Evolutionary conservation across 2,888 invertebrate genomes (phyloP).

Genomic region (Taenaris catops): DNA sequence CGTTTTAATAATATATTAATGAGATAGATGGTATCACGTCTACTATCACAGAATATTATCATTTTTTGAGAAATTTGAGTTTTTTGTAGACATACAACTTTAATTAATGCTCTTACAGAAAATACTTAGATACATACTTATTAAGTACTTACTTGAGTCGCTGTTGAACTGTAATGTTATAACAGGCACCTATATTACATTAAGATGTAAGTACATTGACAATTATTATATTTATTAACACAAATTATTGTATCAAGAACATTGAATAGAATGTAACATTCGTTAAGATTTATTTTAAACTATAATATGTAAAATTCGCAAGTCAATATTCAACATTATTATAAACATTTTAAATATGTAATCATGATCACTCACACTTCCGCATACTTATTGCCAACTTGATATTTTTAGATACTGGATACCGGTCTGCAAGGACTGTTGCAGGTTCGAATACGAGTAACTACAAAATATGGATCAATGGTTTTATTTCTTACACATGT

Average conservation of each 20-base stretch:
- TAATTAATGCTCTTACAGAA: constrained; percentile 39
- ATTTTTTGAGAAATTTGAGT: constrained; percentile 57
- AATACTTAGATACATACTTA: constrained; percentile 11
- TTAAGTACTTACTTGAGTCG: constrained; percentile 7
- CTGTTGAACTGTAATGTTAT: constrained; percentile 27
- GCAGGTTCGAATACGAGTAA: constrained; percentile 19
- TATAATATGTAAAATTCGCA: constrained; percentile 26
- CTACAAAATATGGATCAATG: constrained; percentile 4
- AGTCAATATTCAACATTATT: constrained; percentile 26
- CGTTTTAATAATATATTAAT: constrained; percentile 35
- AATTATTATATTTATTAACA: constrained; percentile 18
- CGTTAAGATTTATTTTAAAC: constrained; percentile 21
- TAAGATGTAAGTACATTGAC: constrained; percentile 13
- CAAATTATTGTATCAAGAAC: constrained; percentile 23
- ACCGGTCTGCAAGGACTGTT: constrained; percentile 28
- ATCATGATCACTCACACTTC: constrained; percentile 25
- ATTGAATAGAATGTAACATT: constrained; percentile 24
- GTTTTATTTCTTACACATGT: constrained; percentile 12
- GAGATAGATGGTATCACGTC: constrained; percentile 73
- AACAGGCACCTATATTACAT: constrained; percentile 36
- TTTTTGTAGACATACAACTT: constrained; percentile 29
- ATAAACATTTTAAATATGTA: constrained; percentile 29
- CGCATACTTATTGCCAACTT: constrained; percentile 23
- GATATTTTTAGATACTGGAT: constrained; percentile 15
- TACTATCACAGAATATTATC: constrained; percentile 79